Conservation (phyloP, 2,888 invertebrate genomes). For the Ecdyonurus torrentis region DNA sequence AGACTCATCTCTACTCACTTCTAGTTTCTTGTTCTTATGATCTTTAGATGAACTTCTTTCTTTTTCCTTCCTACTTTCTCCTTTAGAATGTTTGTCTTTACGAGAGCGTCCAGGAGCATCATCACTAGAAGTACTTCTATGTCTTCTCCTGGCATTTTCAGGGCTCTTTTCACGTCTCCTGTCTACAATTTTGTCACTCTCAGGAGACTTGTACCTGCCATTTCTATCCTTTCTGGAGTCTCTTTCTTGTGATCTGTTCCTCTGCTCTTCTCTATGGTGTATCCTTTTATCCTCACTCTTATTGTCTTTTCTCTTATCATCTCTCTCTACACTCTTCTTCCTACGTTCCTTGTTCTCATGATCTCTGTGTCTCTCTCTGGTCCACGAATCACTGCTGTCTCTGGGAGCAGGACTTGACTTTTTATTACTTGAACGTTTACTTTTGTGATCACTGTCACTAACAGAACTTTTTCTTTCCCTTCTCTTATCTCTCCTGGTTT, state of each 20-base stretch:
- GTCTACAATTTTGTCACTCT: neutral
- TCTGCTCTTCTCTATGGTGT: neutral
- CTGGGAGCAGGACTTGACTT: neutral
- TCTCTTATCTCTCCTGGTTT: neutral
- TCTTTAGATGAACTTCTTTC: neutral
- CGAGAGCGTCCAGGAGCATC: no score
- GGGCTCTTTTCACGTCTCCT: neutral
- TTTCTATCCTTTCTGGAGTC: constrained; percentile 2
- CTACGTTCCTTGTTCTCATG: neutral
- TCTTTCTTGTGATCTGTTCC: neutral
- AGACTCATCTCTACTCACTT: constrained; percentile 1
- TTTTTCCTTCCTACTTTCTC: neutral
- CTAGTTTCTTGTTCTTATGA: neutral
- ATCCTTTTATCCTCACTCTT: neutral
- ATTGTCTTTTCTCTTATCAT: constrained; percentile 3
- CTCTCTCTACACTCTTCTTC: neutral
- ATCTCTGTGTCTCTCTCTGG: neutral
- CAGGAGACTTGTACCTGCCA: neutral
- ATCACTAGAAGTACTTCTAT: neutral
- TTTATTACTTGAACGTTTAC: neutral
- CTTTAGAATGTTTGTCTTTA: neutral
- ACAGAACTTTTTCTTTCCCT: neutral
- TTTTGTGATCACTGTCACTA: neutral
- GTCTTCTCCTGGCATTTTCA: neutral
- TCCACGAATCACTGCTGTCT: neutral